These are phyloP conservation scores for Babyrousa celebensis DNA, from an alignment of 2,797 vertebrate species.

Conservation along the genomic window DNA sequence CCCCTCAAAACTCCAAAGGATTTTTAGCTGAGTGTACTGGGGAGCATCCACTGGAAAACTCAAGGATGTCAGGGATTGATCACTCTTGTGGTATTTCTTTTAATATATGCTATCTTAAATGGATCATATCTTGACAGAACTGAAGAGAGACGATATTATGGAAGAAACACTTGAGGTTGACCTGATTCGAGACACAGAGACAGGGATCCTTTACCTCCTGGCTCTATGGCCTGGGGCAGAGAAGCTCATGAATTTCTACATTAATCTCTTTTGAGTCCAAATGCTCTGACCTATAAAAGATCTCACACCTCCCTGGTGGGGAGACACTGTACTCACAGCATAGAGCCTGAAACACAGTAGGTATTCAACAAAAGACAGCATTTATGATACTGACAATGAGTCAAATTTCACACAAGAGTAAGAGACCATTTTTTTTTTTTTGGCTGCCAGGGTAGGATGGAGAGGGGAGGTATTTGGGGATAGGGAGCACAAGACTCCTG, in stretches of 20 bases:
- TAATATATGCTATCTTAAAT: conserved; percentile 1
- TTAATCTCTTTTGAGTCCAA: background rate
- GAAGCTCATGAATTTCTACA: background rate
- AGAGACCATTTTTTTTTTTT: conserved; percentile 7
- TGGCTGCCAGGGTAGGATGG: background rate
- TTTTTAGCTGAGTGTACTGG: background rate
- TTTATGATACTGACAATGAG: background rate
- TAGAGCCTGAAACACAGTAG: background rate
- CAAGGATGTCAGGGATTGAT: background rate
- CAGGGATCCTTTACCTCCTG: background rate
- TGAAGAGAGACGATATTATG: background rate
- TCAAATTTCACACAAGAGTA: background rate
- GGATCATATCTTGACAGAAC: background rate
- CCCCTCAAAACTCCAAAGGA: conserved; percentile 14
- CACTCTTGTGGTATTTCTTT: background rate
- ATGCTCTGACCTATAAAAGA: background rate
- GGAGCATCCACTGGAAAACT: background rate
- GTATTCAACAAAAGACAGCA: background rate
- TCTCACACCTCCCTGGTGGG: background rate
- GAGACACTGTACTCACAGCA: background rate
- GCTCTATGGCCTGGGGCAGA: background rate
- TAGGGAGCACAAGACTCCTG: background rate
- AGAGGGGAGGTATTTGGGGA: background rate
- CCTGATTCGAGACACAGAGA: background rate
- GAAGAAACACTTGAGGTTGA: conserved; percentile 5